phyloP scores from a whole-genome alignment of 2,113 vertebrate genomes.

The Sceloporus undulatus region DNA sequence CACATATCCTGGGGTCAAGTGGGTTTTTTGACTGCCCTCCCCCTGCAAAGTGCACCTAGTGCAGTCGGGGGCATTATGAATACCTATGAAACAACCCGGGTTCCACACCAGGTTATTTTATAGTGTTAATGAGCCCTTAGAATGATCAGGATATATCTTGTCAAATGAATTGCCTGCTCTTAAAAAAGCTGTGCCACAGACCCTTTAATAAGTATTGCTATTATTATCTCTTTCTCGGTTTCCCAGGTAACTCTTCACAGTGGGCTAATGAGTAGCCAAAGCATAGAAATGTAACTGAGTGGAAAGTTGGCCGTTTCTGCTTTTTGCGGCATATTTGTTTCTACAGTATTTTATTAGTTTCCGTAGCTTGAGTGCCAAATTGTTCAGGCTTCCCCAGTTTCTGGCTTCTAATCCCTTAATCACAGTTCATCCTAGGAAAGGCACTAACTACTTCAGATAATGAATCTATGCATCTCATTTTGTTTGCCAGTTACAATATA shows the following conservation, averaged over 20 bases:
- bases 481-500: neutral
- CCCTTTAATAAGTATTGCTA: conserved; percentile 10
- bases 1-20: too few relatives aligned
- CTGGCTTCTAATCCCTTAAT: neutral
- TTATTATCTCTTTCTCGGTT: conserved; percentile 13
- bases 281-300: neutral
- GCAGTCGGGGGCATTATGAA: too few relatives aligned
- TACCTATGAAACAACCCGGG: too few relatives aligned
- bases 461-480: neutral
- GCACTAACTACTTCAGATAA: neutral
- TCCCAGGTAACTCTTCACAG: conserved; percentile 22
- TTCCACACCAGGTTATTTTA: too few relatives aligned
- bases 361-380: neutral
- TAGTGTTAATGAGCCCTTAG: too few relatives aligned
- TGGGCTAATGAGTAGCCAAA: conserved; percentile 4
- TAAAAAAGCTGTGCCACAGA: conserved; percentile 4
- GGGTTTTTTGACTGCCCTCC: too few relatives aligned
- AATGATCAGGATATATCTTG: conserved; percentile 3
- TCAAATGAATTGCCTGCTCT: conserved; percentile 21
- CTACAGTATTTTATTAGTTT: conserved; percentile 2
- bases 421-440: neutral
- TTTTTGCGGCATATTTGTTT: neutral
- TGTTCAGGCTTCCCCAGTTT: neutral
- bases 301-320: neutral
- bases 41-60: too few relatives aligned